Evolutionary conservation across 2,797 vertebrate species (phyloP), one percentile per base, ranked within the genome.

Genomic region (Micropoecilia bifurca): DNA sequence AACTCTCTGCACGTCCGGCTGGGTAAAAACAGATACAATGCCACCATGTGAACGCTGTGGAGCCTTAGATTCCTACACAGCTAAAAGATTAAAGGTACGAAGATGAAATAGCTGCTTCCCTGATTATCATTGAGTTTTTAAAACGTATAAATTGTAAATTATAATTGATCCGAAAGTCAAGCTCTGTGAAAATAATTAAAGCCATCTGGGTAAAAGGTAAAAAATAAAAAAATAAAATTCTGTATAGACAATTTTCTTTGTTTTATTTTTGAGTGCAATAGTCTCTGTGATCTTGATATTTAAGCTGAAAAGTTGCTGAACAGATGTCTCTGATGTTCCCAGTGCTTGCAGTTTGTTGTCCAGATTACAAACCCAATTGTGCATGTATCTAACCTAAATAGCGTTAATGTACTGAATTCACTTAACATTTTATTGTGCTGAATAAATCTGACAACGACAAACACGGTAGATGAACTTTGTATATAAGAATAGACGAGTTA

Each of bases 401-500:
- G 92, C 78, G 50, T 88, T 90, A 78, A 90, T 89, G 90, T 93
- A 87, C 89, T 89, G 80, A 81, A 86, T 85, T 90, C 85, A 88
- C 83, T 87, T 86, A 90, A 89, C 84, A 91, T 88, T 92, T 92
- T 88, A 83, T 86, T 85, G 86, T 94, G 85, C 92, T 85, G 79
- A 80, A 88, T 83, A 88, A 86, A 84, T 88, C 83, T 87, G 85
- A 93, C 87, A 90, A 83, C 84, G 82, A 90, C 91, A 94, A 94
- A 93, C 84, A 87, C 76, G 81, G 85, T 95, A 95, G 93, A 89
- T 73, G 77, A 92, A 90, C 92, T 95, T 95, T 96, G 95, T 96
- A 96, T 93, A 96, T 96, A 96, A 93, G 79, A 92, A 83, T 95
- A 96, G 94, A 80, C 83, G 28, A 85, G 87, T 83, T 95, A 87